Evolutionary conservation across 2,888 invertebrate species (phyloP), one percentile per base, ranked within the genome.

Genomic region (Dolichomitus sp.): DNA sequence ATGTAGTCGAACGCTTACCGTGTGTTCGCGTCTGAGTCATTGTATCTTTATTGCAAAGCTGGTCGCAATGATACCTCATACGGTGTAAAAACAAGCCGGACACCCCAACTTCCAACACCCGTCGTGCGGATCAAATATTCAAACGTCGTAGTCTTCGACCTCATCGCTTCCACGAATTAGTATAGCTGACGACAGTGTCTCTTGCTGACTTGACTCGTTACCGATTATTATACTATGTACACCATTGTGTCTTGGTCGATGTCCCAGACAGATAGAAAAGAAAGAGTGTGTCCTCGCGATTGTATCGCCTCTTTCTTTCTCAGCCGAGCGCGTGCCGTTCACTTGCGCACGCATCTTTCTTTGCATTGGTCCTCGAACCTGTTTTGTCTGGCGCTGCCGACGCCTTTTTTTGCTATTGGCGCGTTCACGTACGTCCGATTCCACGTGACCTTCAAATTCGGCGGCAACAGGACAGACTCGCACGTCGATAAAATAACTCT

Each of bases 401-500:
- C 63, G 52, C 65, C 65, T 52, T 66, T 52, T 66, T 68, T 59
- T 59, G 4, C 76, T 40, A 42, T 59, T 48, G 66, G 30, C 54
- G 27, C 50, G 37, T 12, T 11, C 57, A 54, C 42, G n/a, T 40
- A 57, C 52, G 50, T 33, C 45, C 68, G 59, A 68, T 68, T 76
- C 48, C 74, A 14, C 17, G 23, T 48, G 76, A 68, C 76, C 68
- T 77, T 77, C 69, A 61, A 69, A 61, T 77, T 77, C 40, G 50
- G 61, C 57, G 19, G 42, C 66, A 42, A 45, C 52, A n/a, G 40
- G 65, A 54, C 61, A 50, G 61, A 50, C 57, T 33, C 48, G 37
- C 17, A 48, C 76, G 68, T 61, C 76, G 59, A 69, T 77, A 27
- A 40, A 50, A 65, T 69, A 69, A 48, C 17, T 23, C 45, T 14